Evolutionary conservation across 2,797 vertebrate species (phyloP).

Genomic region (Ptychadena robeensis): DNA sequence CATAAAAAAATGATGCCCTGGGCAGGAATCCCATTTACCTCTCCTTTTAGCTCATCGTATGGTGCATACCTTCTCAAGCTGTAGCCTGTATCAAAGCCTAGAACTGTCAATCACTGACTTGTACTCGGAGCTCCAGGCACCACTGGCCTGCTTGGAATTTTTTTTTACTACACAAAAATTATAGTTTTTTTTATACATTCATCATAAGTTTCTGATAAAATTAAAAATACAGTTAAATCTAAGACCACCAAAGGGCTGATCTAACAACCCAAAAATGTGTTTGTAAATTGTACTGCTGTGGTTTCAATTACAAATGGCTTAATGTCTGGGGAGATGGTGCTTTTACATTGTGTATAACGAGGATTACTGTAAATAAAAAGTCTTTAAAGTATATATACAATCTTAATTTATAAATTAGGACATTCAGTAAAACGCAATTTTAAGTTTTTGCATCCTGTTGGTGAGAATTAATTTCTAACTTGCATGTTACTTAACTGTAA

Average conservation of each 20-base stretch:
- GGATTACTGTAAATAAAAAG: too few species aligned
- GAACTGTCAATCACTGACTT: constrained; percentile 12
- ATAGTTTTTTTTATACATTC: not conserved
- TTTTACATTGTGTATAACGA: too few species aligned
- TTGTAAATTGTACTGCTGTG: too few species aligned
- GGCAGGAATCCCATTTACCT: constrained; percentile 39
- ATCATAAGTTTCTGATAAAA: not conserved
- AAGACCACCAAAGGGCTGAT: not conserved
- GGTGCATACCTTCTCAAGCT: constrained; percentile 47
- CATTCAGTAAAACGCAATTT: too few species aligned
- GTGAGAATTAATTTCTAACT: too few species aligned
- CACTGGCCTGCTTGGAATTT: constrained; percentile 26
- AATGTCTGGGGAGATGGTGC: too few species aligned
- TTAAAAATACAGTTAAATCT: not conserved
- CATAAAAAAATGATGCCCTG: constrained; percentile 37
- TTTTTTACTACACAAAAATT: not conserved
- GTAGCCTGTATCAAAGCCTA: constrained; percentile 39
- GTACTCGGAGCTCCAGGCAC: constrained; percentile 24
- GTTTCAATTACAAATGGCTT: too few species aligned
- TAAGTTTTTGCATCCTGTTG: too few species aligned
- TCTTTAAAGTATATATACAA: too few species aligned
- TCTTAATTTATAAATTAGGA: too few species aligned
- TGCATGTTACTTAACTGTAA: too few species aligned
- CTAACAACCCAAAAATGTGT: too few species aligned
- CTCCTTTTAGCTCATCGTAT: constrained; percentile 7